A percentile compares a stretch with the other conserved stretches of the same genome.
These are phyloP conservation scores for Dromius quadrimaculatus DNA, from an alignment of 2,888 invertebrate genomes.

Conservation along the genomic window DNA sequence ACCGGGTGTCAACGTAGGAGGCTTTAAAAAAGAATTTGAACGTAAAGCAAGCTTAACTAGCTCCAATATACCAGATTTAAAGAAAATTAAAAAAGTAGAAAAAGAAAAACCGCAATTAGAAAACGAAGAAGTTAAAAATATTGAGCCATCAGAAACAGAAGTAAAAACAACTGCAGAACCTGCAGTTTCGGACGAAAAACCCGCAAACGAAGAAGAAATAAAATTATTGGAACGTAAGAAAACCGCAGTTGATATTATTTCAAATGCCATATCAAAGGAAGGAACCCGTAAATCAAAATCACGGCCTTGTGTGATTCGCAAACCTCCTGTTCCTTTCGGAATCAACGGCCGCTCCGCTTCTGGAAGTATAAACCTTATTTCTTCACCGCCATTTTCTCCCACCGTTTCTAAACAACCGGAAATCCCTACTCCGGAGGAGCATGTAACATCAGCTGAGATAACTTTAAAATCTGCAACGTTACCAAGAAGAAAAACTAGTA, in stretches of 20 bases:
- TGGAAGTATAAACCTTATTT: constrained; percentile 65
- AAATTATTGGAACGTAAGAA: constrained; percentile 69
- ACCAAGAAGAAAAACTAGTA: constrained; percentile 72
- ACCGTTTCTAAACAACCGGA: constrained; percentile 7
- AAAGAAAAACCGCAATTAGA: constrained; percentile 51
- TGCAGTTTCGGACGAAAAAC: neutral
- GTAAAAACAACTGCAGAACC: neutral
- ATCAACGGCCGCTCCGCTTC: constrained; percentile 70
- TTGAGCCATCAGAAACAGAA: constrained; percentile 1
- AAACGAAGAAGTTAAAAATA: neutral
- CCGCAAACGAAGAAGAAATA: neutral
- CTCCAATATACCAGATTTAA: constrained; percentile 63
- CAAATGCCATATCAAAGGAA: constrained; percentile 73
- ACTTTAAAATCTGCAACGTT: constrained; percentile 76
- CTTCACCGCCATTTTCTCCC: constrained; percentile 47
- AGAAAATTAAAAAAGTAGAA: constrained; percentile 56
- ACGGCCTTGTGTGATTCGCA: constrained; percentile 66
- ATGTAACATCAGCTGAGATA: constrained; percentile 74
- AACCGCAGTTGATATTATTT: constrained; percentile 80
- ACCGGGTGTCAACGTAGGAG: constrained; percentile 85
- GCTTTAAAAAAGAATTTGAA: constrained; percentile 89
- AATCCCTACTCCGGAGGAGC: constrained; percentile 56
- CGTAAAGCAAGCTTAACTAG: constrained; percentile 77
- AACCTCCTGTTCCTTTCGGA: constrained; percentile 78
- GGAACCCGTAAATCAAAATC: constrained; percentile 66